Evolutionary conservation across 64 coral and sea anemone species (phyloP).

Genomic region (Stichodactyla mertensii): DNA sequence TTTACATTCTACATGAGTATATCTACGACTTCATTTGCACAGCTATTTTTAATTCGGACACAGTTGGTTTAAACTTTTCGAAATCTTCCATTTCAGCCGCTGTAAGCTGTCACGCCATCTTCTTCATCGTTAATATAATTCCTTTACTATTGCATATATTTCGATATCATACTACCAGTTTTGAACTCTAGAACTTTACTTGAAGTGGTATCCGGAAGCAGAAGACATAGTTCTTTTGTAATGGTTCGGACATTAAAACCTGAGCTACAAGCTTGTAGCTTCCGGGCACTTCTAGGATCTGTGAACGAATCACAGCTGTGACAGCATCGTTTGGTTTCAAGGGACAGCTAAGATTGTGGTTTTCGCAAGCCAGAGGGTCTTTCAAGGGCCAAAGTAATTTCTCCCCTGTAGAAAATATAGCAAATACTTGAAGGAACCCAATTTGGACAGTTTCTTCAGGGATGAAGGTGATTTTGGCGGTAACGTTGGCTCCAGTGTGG

Average conservation of each 20-base stretch:
- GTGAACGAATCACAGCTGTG: neutral
- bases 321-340: neutral
- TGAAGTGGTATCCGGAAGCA: neutral
- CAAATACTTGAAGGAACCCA: neutral
- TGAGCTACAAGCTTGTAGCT: neutral
- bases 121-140: no score
- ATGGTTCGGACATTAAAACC: neutral
- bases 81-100: no score
- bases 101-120: no score
- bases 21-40: no score
- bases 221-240: neutral
- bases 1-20: no score
- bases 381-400: neutral
- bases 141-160: no score
- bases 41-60: no score
- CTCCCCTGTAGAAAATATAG: neutral
- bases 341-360: neutral
- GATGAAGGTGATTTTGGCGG: constrained; percentile 8
- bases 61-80: no score
- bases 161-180: neutral
- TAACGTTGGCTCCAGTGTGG: neutral
- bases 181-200: neutral
- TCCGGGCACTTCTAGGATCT: neutral
- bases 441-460: neutral
- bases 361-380: neutral